Evolutionary conservation across 1,140 invertebrate species (phyloP), one percentile per base, ranked within the genome.

Genomic region (Apocrypta bakeri): DNA sequence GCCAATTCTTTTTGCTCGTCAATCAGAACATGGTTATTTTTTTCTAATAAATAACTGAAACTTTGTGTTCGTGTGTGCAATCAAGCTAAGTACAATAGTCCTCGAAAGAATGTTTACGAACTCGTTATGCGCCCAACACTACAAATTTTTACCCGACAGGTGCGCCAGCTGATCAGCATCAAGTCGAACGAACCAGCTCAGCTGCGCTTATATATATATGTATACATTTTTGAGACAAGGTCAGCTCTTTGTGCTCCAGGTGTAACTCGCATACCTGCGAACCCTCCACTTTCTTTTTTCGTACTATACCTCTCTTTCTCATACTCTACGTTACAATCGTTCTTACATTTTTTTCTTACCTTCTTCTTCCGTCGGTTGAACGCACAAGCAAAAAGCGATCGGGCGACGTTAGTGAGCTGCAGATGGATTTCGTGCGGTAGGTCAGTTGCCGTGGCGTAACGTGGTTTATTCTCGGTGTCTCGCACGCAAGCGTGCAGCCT

Each of bases 111-210:
- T 66, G 48, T 56, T 56, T 56, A 56, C 48, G n/a, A 56, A 56
- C 48, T 56, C 48, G 48, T 56, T 56, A 17, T 21, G 25, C 12
- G 9, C 11, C 63, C 24, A 9, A 63, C 24, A 2, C 6, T 4
- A 27, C 0, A 66, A 29, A 25, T 14, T 8, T 66, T 66, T 24
- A 8, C 8, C 25, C 33, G 81, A 82, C 81, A 82, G 81, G 81
- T 82, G 81, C 68, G 81, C 73, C 73, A 78, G 75, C 75, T 78
- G 81, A 78, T 78, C 66, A 7, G 48, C 48, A n/a, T 56, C 48
- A 17, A n/a, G 63, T 11, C 24, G 63, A 66, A 66, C 63, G 69
- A 33, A 81, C 64, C 71, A 73, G 69, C 79, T 81, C 79, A 81
- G 79, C 79, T 81, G 79, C 73, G 80, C 78, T 9, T 29, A 24